phyloP scores from a whole-genome alignment of 2,888 invertebrate genomes.

The Himalopsyche tibetana region DNA sequence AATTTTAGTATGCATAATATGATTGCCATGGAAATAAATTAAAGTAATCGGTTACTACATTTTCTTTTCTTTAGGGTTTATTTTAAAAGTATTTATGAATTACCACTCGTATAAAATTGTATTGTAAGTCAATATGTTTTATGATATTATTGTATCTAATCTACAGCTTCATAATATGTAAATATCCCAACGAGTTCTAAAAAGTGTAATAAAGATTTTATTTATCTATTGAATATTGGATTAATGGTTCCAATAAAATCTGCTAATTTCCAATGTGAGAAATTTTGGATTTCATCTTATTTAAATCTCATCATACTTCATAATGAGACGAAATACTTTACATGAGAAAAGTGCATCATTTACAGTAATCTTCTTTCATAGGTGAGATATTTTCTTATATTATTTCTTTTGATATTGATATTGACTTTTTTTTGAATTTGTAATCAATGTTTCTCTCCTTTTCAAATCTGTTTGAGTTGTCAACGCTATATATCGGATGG shows the following conservation, averaged over 20 bases:
- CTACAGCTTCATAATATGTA: no score
- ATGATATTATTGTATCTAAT: no score
- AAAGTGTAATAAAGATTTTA: no score
- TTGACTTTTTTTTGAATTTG: neutral
- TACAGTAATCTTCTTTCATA: neutral
- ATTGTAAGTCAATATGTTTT: neutral
- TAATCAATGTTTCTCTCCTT: neutral
- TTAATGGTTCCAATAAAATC: no score
- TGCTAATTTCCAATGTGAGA: no score
- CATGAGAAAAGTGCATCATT: no score
- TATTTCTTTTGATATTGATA: neutral
- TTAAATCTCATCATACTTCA: no score
- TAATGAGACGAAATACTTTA: no score
- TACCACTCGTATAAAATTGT: neutral
- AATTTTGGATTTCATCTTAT: no score
- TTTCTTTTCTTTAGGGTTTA: neutral
- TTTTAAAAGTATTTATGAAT: neutral
- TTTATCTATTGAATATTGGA: no score
- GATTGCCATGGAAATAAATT: neutral
- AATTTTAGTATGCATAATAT: neutral
- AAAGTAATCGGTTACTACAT: neutral
- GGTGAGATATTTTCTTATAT: slow-evolving; percentile 9
- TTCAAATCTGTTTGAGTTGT: slow-evolving; percentile 31
- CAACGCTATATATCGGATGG: neutral
- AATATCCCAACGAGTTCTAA: no score